Percentiles rank a stretch among this genome's conserved stretches.
Evolutionary conservation across 2,888 invertebrate genomes (phyloP).

Genomic region (Phania funesta): DNA sequence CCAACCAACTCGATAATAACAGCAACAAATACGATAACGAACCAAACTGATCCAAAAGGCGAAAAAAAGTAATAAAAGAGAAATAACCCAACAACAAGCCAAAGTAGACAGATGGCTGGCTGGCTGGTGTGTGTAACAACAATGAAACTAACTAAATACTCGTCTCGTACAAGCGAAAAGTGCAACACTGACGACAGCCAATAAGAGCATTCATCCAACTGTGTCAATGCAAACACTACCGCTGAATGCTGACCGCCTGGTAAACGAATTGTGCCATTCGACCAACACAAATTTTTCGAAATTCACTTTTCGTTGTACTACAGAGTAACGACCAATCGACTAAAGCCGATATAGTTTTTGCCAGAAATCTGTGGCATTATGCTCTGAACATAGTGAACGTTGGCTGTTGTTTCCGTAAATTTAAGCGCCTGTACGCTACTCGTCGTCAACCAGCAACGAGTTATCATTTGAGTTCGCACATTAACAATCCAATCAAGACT

Average conservation of each 20-base stretch:
- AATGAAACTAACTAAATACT: conserved; percentile 58
- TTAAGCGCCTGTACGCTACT: conserved; percentile 63
- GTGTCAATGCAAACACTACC: conserved; percentile 74
- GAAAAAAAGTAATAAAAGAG: conserved; percentile 49
- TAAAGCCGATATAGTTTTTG: conserved; percentile 59
- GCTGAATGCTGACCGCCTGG: conserved; percentile 73
- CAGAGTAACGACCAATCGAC: conserved; percentile 68
- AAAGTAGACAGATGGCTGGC: conserved; percentile 58
- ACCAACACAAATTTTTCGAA: conserved; percentile 81
- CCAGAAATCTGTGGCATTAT: conserved; percentile 36
- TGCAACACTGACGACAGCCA: conserved; percentile 72
- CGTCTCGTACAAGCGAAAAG: conserved; percentile 54
- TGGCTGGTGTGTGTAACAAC: conserved; percentile 36
- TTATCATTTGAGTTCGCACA: conserved; percentile 63
- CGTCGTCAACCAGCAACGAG: conserved; percentile 64
- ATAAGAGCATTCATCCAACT: conserved; percentile 79
- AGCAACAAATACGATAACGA: conserved; percentile 26
- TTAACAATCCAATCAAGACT: conserved; percentile 63
- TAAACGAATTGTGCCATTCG: conserved; percentile 79
- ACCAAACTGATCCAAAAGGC: conserved; percentile 36
- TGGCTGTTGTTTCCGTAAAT: conserved; percentile 54
- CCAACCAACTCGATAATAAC: conserved; percentile 54
- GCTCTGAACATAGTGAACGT: conserved; percentile 47
- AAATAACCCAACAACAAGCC: conserved; percentile 69
- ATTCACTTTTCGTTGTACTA: conserved; percentile 72